A percentile compares a stretch with the other conserved stretches of the same genome.
phyloP scores from a whole-genome alignment of 1,140 invertebrate genomes.

The Akabosia matsudoensis region DNA sequence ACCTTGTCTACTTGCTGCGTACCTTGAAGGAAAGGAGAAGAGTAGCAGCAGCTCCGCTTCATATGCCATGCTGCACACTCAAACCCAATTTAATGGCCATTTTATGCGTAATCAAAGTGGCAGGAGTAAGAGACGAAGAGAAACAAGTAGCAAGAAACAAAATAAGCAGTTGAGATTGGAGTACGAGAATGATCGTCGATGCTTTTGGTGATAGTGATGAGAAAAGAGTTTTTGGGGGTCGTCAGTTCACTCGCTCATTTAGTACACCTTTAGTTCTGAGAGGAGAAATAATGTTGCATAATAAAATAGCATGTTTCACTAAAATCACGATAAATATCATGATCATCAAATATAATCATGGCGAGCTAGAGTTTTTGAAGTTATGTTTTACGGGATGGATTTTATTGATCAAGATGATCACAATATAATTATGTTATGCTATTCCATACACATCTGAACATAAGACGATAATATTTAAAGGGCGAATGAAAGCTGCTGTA shows the following conservation, averaged over 20 bases:
- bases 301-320: neutral
- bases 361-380: neutral
- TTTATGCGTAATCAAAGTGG: slow-evolving; percentile 23
- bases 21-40: neutral
- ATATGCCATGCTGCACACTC: neutral
- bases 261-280: neutral
- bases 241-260: neutral
- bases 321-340: neutral
- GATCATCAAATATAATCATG: neutral
- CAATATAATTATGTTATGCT: too few relatives aligned
- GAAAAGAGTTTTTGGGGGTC: neutral
- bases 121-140: neutral
- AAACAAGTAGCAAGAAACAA: slow-evolving; percentile 12
- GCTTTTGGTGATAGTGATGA: neutral
- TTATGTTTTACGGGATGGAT: too few relatives aligned
- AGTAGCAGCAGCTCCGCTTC: neutral
- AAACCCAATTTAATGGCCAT: slow-evolving; percentile 10
- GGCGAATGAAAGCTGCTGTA: too few relatives aligned
- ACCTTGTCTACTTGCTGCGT: neutral
- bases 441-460: too few relatives aligned
- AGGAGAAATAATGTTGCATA: neutral
- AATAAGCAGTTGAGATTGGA: neutral
- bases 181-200: neutral
- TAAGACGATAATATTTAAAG: too few relatives aligned
- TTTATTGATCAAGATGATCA: neutral